Conservation (phyloP, 2,797 vertebrate genomes). For the Syncerus caffer region DNA sequence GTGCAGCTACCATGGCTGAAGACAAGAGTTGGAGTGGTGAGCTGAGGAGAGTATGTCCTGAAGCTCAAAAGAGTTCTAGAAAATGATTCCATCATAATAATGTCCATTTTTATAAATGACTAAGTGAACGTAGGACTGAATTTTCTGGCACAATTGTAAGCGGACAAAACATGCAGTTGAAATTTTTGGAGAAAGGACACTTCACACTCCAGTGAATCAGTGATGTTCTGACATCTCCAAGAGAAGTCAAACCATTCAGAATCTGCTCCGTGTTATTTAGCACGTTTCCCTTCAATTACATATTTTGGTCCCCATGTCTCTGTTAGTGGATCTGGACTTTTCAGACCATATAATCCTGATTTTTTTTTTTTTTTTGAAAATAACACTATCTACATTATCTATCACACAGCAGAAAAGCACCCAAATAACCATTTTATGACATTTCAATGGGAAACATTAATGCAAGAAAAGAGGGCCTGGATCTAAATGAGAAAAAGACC, state of each 20-base stretch:
- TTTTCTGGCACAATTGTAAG: background rate
- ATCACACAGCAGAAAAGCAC: background rate
- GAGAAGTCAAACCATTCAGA: background rate
- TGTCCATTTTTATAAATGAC: background rate
- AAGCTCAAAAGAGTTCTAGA: background rate
- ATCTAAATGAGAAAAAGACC: background rate
- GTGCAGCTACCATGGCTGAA: background rate
- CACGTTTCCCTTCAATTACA: background rate
- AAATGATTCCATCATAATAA: background rate
- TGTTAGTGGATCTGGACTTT: background rate
- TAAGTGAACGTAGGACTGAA: background rate
- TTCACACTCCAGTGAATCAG: background rate
- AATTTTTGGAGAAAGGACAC: slow-evolving; percentile 9
- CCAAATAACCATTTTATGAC: background rate
- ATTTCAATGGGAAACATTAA: background rate
- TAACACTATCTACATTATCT: background rate
- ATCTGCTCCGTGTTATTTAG: background rate
- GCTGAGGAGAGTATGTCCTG: background rate
- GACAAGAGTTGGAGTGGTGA: background rate
- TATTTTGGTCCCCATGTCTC: background rate
- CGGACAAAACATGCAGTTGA: background rate
- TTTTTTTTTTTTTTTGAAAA: slow-evolving; percentile 5
- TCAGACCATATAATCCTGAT: background rate
- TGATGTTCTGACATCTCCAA: background rate
- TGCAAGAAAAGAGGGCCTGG: background rate